These are phyloP conservation scores for Ametastegia equiseti DNA, from an alignment of 2,888 invertebrate species.

Conservation along the genomic window DNA sequence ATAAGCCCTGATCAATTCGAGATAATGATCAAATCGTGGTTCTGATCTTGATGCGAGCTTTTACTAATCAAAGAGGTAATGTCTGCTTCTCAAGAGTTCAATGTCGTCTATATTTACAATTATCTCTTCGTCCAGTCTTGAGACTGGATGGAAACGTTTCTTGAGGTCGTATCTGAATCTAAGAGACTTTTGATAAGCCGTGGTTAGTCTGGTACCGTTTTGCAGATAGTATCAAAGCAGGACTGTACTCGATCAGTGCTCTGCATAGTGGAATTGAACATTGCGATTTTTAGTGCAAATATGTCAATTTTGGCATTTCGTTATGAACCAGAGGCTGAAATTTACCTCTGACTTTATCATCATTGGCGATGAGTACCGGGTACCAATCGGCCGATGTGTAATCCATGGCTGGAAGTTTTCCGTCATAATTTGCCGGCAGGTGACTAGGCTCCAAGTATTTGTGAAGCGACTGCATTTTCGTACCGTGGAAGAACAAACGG, in stretches of 20 bases:
- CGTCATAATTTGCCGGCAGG: conserved; percentile 88
- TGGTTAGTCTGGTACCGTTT: not conserved
- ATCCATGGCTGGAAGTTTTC: conserved; percentile 84
- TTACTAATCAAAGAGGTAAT: not conserved
- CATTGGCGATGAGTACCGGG: conserved; percentile 81
- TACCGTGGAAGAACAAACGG: conserved; percentile 90
- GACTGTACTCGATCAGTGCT: not conserved
- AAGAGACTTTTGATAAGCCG: not conserved
- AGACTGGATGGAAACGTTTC: not conserved
- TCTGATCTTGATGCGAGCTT: not conserved
- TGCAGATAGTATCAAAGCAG: not conserved
- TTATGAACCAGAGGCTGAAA: not conserved
- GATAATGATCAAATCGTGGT: not conserved
- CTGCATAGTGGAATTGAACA: too few species aligned
- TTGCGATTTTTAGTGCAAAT: too few species aligned
- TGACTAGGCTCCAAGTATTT: conserved; percentile 83
- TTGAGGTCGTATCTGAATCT: not conserved
- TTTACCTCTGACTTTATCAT: conserved; percentile 81
- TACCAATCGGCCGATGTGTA: conserved; percentile 89
- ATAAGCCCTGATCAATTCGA: too few species aligned
- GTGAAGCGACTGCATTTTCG: conserved; percentile 88
- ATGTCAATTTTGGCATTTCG: too few species aligned
- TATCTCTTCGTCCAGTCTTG: not conserved
- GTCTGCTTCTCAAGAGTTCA: not conserved
- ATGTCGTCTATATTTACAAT: conserved; percentile 1